Base-by-base conservation (phyloP, 2,797 vertebrate species). In the Xerus rutilus region DNA sequence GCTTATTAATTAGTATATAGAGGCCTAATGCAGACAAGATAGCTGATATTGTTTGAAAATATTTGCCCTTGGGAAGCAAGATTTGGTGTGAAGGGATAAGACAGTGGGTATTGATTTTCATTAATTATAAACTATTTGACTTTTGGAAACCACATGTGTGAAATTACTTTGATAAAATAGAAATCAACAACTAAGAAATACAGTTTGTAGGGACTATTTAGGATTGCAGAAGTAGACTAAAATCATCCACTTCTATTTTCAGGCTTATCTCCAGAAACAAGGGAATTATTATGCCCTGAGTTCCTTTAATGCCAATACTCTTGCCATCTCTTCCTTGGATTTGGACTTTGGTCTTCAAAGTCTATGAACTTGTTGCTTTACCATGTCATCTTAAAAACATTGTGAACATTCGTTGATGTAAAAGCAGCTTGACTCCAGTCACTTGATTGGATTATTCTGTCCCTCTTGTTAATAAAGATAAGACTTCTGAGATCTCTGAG, bases 141-240 rank as follows among this genome's bases (percentile, higher is more conserved):
- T 91, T 94, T 83, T 67, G 20, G 21, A 93, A 94, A 47, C 1
- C 20, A 54, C 8, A 7, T 82, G 39, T 20, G 11, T 12, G 4
- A 62, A 92, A 91, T 85, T 77, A 59, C 39, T 88, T 85, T 85
- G 45, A 73, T 91, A 57, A 73, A 73, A 78, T 86, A 62, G 78
- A 93, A 69, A 45, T 47, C 23, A 70, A 25, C 82, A 28, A 28
- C 12, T 70, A 82, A 77, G 32, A 89, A 14, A 30, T 39, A 54
- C 35, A 62, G 39, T 49, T 94, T 25, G 17, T 57, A 93, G 15
- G 13, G 5, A 20, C n/a, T 78, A 81, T 14, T 12, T 64, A 49
- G 30, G 67, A 21, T 15, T 65, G 10, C 2, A 23, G 67, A 94
- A 85, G 59, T 65, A 85, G 62, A 57, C 3, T 17, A 67, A 82